Evolutionary conservation across 2,113 vertebrate genomes (phyloP).

Genomic region (Anoura caudifer): DNA sequence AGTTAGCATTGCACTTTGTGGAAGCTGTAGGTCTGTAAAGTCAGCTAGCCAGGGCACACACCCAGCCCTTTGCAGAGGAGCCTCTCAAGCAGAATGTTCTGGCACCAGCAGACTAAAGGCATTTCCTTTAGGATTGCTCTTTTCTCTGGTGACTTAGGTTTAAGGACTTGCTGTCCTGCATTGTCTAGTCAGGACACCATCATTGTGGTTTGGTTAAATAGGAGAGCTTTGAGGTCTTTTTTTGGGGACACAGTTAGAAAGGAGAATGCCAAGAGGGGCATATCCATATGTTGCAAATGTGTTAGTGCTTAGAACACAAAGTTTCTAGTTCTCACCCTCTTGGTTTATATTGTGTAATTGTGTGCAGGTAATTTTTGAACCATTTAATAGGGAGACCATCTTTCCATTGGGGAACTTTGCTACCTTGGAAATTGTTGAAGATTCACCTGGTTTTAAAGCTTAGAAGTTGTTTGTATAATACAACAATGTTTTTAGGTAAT

Average conservation of each 20-base stretch:
- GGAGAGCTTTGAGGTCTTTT: constrained; percentile 1
- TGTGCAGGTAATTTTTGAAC: not conserved
- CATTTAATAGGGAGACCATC: not conserved
- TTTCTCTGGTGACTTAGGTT: constrained; percentile 13
- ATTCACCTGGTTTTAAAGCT: constrained; percentile 10
- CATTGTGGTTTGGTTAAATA: not conserved
- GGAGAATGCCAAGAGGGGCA: constrained; percentile 27
- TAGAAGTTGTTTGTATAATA: not conserved
- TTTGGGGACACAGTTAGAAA: not conserved
- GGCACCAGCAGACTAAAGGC: not conserved
- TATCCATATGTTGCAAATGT: not conserved
- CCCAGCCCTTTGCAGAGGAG: constrained; percentile 19
- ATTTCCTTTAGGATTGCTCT: constrained; percentile 33
- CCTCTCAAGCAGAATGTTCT: constrained; percentile 35
- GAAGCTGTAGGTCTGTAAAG: not conserved
- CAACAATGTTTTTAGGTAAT: constrained; percentile 39
- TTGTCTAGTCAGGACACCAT: not conserved
- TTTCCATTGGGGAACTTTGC: not conserved
- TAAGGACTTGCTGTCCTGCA: not conserved
- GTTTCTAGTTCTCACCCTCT: not conserved
- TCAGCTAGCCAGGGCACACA: not conserved
- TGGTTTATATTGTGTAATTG: not conserved
- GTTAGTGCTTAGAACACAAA: not conserved
- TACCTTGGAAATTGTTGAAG: constrained; percentile 34
- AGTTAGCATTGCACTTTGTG: not conserved